Evolutionary conservation across 2,797 vertebrate genomes (phyloP).

Genomic region (Anguilla megastoma): DNA sequence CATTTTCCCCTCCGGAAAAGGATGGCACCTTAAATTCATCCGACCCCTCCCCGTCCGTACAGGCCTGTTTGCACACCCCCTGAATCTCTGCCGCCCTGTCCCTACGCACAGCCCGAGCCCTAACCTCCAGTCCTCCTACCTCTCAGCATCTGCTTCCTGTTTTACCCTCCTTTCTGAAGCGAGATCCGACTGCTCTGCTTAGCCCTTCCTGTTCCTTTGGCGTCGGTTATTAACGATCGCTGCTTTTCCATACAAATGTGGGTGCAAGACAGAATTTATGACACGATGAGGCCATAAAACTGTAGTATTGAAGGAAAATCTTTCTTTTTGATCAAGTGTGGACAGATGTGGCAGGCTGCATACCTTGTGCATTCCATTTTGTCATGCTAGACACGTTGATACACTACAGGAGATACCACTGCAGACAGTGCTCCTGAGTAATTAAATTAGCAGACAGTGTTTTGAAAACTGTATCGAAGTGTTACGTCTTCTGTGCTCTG

Average conservation of each 20-base stretch:
- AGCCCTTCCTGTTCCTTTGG: not conserved
- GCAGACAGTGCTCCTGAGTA: not conserved
- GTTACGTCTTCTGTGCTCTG: not conserved
- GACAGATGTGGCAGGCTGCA: not conserved
- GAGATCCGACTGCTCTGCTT: not conserved
- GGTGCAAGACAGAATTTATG: not conserved
- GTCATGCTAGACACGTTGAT: not conserved
- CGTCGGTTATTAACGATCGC: conserved; percentile 55
- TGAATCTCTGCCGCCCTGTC: not conserved
- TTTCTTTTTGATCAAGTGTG: not conserved
- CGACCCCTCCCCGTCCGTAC: not conserved
- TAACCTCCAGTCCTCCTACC: not conserved
- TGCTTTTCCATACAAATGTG: conserved; percentile 72
- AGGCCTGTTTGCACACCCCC: not conserved
- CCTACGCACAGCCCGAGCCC: not conserved
- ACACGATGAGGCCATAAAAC: not conserved
- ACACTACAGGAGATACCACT: not conserved
- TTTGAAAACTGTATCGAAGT: not conserved
- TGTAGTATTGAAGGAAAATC: not conserved
- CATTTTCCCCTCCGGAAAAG: not conserved
- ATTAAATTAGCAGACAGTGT: not conserved
- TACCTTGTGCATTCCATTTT: conserved; percentile 1
- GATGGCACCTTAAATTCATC: not conserved
- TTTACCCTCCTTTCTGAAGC: not conserved
- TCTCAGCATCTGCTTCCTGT: not conserved